Evolutionary conservation across 2,888 invertebrate species (phyloP), one percentile per base, ranked within the genome.

Genomic region (Polydrusus tereticollis): DNA sequence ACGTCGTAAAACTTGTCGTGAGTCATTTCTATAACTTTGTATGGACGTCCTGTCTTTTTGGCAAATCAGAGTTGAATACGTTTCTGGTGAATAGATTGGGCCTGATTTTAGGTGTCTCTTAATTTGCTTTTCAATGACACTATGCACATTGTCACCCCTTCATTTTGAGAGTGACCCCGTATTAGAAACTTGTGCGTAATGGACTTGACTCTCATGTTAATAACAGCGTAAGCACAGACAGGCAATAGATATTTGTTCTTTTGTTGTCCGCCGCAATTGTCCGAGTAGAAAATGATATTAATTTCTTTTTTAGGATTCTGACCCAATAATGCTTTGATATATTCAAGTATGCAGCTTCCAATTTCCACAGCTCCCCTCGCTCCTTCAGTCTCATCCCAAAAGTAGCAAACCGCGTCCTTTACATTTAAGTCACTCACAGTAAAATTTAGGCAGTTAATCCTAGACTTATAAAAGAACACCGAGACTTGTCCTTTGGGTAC

Each of bases 151-250:
- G 23, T 75, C 72, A 7, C n/a, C n/a, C 70, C 75, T 50, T 75
- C 73, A 52, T 75, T 75, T 59, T 75, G 73, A 14, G 72, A 69
- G 43, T 75, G 73, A 7, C 75, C 73, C 10, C 16, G 55, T 6
- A 76, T 68, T 1, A 71, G 65, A 66, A 52, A 76, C 59, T 71
- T 73, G 55, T 73, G 73, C 8, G 73, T 76, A 12, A 76, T 75
- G 7, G 63, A 66, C 29, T 57, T 73, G 10, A 73, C 60, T n/a
- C 12, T 70, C 50, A 62, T 20, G 18, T 16, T 62, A 10, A n/a
- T 23, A 21, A 62, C 23, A 12, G 77, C 77, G 43, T 77, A 78
- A 18, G 73, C 29, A 63, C 73, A 76, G 21, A 75, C 29, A 21
- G 75, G 63, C 23, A 47, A 47, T 8, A 47, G 16, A 47, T 47